These are phyloP conservation scores for Pterostichus niger DNA, from an alignment of 2,888 invertebrate genomes.

Conservation along the genomic window DNA sequence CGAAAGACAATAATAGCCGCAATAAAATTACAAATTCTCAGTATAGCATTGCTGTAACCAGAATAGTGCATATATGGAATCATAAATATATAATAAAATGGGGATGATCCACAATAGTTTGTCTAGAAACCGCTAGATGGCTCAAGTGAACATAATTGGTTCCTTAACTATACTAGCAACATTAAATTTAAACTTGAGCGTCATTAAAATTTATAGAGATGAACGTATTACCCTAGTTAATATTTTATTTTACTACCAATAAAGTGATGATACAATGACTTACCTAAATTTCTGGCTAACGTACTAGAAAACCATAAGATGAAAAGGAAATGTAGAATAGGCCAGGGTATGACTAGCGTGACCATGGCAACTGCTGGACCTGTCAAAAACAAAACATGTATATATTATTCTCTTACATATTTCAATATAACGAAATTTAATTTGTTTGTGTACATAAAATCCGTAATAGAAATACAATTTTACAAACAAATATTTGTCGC, in stretches of 20 bases:
- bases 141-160: conserved; percentile 43
- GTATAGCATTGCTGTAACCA: conserved; percentile 12
- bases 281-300: conserved; percentile 61
- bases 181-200: conserved; percentile 48
- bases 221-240: conserved; percentile 50
- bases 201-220: conserved; percentile 51
- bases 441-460: too few species aligned
- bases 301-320: conserved; percentile 63
- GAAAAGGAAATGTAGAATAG: conserved; percentile 61
- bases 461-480: too few species aligned
- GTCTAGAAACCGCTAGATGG: conserved; percentile 43
- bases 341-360: conserved; percentile 55
- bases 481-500: too few species aligned
- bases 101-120: conserved; percentile 43
- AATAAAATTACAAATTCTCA: conserved; percentile 44
- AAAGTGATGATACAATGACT: conserved; percentile 40
- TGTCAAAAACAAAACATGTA: conserved; percentile 13
- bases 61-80: conserved; percentile 22
- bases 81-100: conserved; percentile 51
- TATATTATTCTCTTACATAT: too few species aligned
- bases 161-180: conserved; percentile 47
- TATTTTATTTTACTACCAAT: conserved; percentile 39
- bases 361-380: conserved; percentile 62
- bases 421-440: too few species aligned
- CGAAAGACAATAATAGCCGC: conserved; percentile 21